Base-by-base conservation (phyloP, 1,140 invertebrate species). In the Ceratitis capitata region DNA sequence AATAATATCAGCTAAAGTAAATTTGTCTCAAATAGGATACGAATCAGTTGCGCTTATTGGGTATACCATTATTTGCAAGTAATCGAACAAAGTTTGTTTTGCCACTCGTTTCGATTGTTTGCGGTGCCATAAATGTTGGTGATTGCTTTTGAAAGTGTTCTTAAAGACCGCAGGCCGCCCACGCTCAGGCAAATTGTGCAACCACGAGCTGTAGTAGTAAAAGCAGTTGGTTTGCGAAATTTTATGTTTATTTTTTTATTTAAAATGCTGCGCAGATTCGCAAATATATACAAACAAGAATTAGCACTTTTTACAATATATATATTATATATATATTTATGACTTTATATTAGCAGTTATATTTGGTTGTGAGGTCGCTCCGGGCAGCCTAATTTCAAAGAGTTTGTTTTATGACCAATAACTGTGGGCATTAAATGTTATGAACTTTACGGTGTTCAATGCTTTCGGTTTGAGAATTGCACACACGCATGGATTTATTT, bases 51-150 rank as follows among this genome's bases (percentile, higher is more conserved):
- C n/a, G n/a, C n/a, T n/a, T n/a, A n/a, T n/a, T n/a, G n/a, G n/a
- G n/a, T n/a, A n/a, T n/a, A n/a, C n/a, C n/a, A 26, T 61, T 39
- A 69, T 69, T 39, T 39, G 42, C 32, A 69, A 69, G 9, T 16
- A 9, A n/a, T n/a, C n/a, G n/a, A 61, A 39, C 32, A 69, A 19
- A 4, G 32, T 12, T 0, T n/a, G 39, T 3, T n/a, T 45, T 19
- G 39, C 39, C 39, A 78, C 39, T 78, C 26, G 19, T 42, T 78
- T 78, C 23, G 69, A 19, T 78, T 78, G 69, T 78, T 78, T 78
- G 39, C 69, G 69, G 35, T 74, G 69, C n/a, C 69, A 78, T 78
- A 26, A 78, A 78, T 14, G 39, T 23, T 14, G 39, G 39, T 9
- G 35, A 42, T 39, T 39, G 16, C 64, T 69, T n/a, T n/a, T n/a